phyloP scores from a whole-genome alignment of 2,888 invertebrate genomes.

The Ennomos erosarius region DNA sequence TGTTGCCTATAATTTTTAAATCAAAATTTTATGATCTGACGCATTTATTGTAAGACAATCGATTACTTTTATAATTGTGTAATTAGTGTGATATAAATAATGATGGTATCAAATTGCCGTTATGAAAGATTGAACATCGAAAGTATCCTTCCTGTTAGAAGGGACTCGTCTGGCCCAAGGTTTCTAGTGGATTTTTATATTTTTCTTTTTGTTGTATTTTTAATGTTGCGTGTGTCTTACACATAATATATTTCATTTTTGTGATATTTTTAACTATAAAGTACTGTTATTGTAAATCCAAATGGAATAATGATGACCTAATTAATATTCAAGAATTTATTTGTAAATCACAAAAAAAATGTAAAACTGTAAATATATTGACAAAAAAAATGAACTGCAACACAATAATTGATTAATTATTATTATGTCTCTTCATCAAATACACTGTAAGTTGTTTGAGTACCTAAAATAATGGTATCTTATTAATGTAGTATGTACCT shows the following conservation, averaged over 20 bases:
- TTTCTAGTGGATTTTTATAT: slow-evolving; percentile 85
- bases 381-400: slow-evolving; percentile 84
- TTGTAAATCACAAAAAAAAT: slow-evolving; percentile 86
- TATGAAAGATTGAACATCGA: slow-evolving; percentile 84
- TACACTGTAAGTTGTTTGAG: slow-evolving; percentile 83
- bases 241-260: slow-evolving; percentile 86
- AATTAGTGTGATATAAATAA: slow-evolving; percentile 85
- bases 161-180: slow-evolving; percentile 84
- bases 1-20: slow-evolving; percentile 83
- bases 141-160: slow-evolving; percentile 86
- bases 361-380: slow-evolving; percentile 86
- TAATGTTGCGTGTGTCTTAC: slow-evolving; percentile 86
- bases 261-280: slow-evolving; percentile 86
- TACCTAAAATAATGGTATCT: slow-evolving; percentile 77
- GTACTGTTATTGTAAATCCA: slow-evolving; percentile 85
- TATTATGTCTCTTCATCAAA: slow-evolving; percentile 79
- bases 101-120: slow-evolving; percentile 84
- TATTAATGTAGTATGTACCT: slow-evolving; percentile 77
- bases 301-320: slow-evolving; percentile 84
- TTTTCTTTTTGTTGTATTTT: slow-evolving; percentile 85
- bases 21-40: slow-evolving; percentile 85
- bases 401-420: slow-evolving; percentile 75
- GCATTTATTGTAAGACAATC: slow-evolving; percentile 86
- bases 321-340: slow-evolving; percentile 86
- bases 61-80: slow-evolving; percentile 85